Evolutionary conservation across 2,888 invertebrate genomes (phyloP), one percentile per base, ranked within the genome.

Genomic region (Aradus depressus): DNA sequence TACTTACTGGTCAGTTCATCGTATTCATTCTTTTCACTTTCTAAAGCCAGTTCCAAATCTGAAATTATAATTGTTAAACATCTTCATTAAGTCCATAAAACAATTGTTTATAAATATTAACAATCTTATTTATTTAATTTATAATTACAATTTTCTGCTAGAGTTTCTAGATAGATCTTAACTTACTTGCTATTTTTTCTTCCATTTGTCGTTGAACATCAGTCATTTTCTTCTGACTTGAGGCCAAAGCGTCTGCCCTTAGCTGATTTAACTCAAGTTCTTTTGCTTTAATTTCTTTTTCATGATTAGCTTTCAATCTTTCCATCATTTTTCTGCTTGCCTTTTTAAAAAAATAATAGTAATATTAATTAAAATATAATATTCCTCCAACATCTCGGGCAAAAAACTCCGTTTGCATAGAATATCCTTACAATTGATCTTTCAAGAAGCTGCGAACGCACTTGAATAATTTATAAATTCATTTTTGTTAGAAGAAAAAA

Each of bases 1-100:
- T 87, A 88, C 66, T 85, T 87, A 16, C 77, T 75, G 25, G 84
- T 87, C 48, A 91, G 70, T 60, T 86, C 85, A 42, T 84, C 81
- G 64, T 83, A 84, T 58, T 85, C 83, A 57, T 81, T 79, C 57
- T 76, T 78, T 64, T 83, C 82, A 43, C 72, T 74, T 18, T 74
- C 73, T 32, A 87, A 64, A 25, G 80, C 76, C 60, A 75, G 72
- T 65, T 86, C 83, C 51, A 85, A 65, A 61, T 78, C 84, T 77
- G 70, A 63, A 67, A 74, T 44, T 34, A 50, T 21, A 41, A 26
- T 3, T 12, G n/a, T 18, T 2, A 6, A 37, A 3, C 21, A 14
- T 14, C 14, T 37, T 16, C 8, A 18, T 12, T 18, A 42, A 26
- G 12, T 43, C 5, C 23, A 43, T 4, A 18, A 25, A 42, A 23